Evolutionary conservation across 2,113 vertebrate species (phyloP).

Genomic region (Pithys albifrons): DNA sequence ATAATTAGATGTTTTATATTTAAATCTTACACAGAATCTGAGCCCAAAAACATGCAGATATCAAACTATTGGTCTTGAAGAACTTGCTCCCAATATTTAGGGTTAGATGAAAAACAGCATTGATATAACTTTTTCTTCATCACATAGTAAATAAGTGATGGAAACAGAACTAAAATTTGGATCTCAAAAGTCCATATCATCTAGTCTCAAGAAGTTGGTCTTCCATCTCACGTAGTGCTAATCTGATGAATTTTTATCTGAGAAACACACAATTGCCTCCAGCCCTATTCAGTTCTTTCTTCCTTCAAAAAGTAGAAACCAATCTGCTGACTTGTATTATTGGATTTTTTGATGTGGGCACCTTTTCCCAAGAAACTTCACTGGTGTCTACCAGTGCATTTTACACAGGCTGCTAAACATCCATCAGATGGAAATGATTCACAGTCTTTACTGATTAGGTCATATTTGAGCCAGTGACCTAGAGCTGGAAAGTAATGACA

Average conservation of each 20-base stretch:
- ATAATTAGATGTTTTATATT: background rate
- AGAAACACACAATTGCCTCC: background rate
- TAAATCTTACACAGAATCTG: background rate
- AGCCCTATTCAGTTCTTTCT: background rate
- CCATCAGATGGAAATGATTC: constrained; percentile 45
- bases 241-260: background rate
- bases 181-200: background rate
- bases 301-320: background rate
- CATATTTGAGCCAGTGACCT: constrained; percentile 46
- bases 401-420: constrained; percentile 37
- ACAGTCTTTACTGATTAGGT: constrained; percentile 47
- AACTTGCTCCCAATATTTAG: background rate
- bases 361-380: constrained; percentile 35
- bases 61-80: background rate
- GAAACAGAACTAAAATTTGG: background rate
- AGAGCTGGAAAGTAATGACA: constrained; percentile 25
- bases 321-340: constrained; percentile 14
- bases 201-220: background rate
- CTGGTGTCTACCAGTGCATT: background rate
- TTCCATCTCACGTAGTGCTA: background rate
- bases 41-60: background rate
- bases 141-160: background rate
- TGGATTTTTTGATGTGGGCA: constrained; percentile 24
- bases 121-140: background rate
- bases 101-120: background rate